phyloP scores from a whole-genome alignment of 2,888 invertebrate species.

The Odontocolon sp. region DNA sequence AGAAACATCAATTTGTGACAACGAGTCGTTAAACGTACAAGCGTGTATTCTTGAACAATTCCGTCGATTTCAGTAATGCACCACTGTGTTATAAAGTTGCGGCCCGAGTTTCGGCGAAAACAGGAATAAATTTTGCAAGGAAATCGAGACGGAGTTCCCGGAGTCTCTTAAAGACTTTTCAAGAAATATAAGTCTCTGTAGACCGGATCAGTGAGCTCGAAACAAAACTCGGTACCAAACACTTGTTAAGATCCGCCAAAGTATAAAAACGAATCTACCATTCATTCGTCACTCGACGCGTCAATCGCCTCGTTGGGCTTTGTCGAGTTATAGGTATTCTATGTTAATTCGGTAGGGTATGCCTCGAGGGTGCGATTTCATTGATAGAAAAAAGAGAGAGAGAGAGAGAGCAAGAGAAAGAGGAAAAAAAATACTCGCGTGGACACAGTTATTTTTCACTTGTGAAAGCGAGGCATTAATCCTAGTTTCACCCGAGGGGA shows the following conservation, averaged over 20 bases:
- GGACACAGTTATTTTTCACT: slow-evolving; percentile 58
- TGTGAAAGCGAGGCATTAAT: slow-evolving; percentile 58
- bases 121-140: too few species aligned
- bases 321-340: slow-evolving; percentile 51
- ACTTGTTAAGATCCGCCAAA: not conserved
- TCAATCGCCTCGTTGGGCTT: slow-evolving; percentile 44
- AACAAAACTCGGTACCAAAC: slow-evolving; percentile 13
- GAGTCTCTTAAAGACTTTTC: too few species aligned
- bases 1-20: slow-evolving; percentile 52
- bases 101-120: too few species aligned
- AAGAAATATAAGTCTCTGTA: too few species aligned
- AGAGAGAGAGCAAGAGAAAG: not conserved
- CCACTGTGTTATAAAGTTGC: not conserved
- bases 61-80: not conserved
- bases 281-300: slow-evolving; percentile 49
- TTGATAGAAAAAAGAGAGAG: slow-evolving; percentile 35
- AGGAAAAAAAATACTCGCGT: slow-evolving; percentile 11
- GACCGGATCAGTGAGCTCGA: slow-evolving; percentile 2
- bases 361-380: slow-evolving; percentile 43
- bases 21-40: slow-evolving; percentile 48
- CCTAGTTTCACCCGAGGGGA: slow-evolving; percentile 50
- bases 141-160: too few species aligned
- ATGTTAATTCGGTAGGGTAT: slow-evolving; percentile 48
- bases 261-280: slow-evolving; percentile 20
- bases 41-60: slow-evolving; percentile 6